Base-by-base conservation (phyloP, 2,888 invertebrate genomes). In the Sesia apiformis region DNA sequence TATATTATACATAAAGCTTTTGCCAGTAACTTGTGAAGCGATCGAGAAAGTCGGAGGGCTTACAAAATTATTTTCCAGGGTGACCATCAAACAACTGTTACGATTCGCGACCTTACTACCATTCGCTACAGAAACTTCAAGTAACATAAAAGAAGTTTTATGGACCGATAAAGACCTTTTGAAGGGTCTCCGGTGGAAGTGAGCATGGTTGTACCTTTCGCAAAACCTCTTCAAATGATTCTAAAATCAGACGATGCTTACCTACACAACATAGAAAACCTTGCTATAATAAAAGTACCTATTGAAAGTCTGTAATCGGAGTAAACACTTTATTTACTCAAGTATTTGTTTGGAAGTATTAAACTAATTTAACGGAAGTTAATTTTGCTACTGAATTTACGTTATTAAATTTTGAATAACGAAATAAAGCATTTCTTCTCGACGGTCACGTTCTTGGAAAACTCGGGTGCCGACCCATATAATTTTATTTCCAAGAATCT, bases 91-190 rank as follows among this genome's bases (percentile, higher is more conserved):
- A 80, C 80, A 82, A 81, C 73, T 83, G 60, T 57, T 58, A 57
- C 55, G 56, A 56, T 56, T 57, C 54, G 56, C 53, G 56, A 55
- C 58, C 57, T 57, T 57, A 56, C 50, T 77, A 70, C 76, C 78
- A 76, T 77, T 76, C 71, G 74, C 72, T 76, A 77, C 75, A 81
- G 76, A 81, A 83, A 84, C 72, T 82, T 81, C 74, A 73, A 72
- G 73, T 72, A 70, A 73, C 78, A 81, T 86, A 81, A 85, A 84
- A 80, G 69, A 84, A 83, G 81, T 84, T 87, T 85, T 88, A 85
- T 83, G 79, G 70, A 66, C 75, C 81, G 83, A 84, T 88, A 84
- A 85, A 86, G 81, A 80, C 81, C 78, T 80, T 84, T 82, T 80
- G 76, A 79, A 84, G 76, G 82, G 79, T 78, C 74, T 66, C 65